phyloP scores from a whole-genome alignment of 2,888 invertebrate genomes.

The Dione vanillae region DNA sequence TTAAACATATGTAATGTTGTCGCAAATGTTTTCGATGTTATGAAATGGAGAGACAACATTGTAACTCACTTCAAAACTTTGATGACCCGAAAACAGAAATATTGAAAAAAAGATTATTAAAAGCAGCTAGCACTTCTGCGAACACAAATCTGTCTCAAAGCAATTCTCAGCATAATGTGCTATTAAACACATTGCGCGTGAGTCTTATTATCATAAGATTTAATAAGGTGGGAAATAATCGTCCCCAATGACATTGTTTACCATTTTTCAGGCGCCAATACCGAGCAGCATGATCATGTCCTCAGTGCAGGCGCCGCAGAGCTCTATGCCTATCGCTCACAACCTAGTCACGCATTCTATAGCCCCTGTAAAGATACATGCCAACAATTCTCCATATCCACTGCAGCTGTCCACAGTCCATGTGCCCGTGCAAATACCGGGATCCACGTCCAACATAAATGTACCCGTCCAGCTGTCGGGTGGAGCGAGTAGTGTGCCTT shows the following conservation, averaged over 20 bases:
- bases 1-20: conserved; percentile 72
- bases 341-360: conserved; percentile 76
- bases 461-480: conserved; percentile 78
- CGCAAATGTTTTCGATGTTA: conserved; percentile 63
- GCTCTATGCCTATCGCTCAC: conserved; percentile 75
- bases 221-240: conserved; percentile 51
- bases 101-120: conserved; percentile 81
- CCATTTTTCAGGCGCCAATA: conserved; percentile 76
- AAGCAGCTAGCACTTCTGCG: conserved; percentile 66
- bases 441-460: conserved; percentile 76
- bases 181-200: conserved; percentile 78
- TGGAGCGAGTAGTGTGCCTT: conserved; percentile 66
- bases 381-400: conserved; percentile 71
- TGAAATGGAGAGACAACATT: conserved; percentile 81
- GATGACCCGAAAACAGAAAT: conserved; percentile 79
- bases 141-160: conserved; percentile 65
- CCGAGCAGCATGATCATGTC: conserved; percentile 82
- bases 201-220: conserved; percentile 57
- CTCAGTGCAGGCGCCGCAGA: conserved; percentile 77
- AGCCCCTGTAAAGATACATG: conserved; percentile 77
- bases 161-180: conserved; percentile 74
- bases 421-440: conserved; percentile 79
- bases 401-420: conserved; percentile 77
- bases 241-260: conserved; percentile 63
- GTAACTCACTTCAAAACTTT: conserved; percentile 83